Evolutionary conservation across 2,797 vertebrate genomes (phyloP).

Genomic region (Enteromius paludinosus): DNA sequence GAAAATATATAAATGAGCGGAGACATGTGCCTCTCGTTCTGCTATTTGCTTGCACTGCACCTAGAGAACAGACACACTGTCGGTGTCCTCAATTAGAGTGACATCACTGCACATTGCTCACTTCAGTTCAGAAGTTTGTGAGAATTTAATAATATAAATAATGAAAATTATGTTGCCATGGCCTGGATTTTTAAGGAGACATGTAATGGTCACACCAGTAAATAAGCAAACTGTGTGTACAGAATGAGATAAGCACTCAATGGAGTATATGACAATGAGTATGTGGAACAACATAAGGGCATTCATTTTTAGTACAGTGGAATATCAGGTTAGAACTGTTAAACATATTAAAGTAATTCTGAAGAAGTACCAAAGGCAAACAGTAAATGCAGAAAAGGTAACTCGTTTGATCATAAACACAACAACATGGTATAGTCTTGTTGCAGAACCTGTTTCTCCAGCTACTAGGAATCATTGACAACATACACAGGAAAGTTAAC

Average conservation of each 20-base stretch:
- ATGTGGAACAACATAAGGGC: not conserved
- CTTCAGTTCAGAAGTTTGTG: not conserved
- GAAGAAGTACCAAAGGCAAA: not conserved
- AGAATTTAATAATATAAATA: not conserved
- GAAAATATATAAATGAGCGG: not conserved
- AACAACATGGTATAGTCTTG: not conserved
- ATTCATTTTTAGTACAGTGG: not conserved
- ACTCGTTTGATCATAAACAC: not conserved
- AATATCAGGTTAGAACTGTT: not conserved
- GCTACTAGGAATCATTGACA: not conserved
- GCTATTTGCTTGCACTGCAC: not conserved
- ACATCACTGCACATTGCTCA: not conserved
- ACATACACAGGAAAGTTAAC: not conserved
- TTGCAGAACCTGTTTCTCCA: conserved; percentile 18
- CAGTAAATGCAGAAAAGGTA: not conserved
- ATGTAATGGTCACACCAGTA: not conserved
- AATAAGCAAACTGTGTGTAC: not conserved
- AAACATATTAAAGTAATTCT: not conserved
- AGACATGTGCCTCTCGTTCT: not conserved
- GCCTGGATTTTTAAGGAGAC: not conserved
- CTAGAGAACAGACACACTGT: not conserved
- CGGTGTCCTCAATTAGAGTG: not conserved
- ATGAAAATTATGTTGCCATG: not conserved
- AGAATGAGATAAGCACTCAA: not conserved
- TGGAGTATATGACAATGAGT: not conserved